Conservation (phyloP, 2,888 invertebrate genomes). For the Coecobrya sp. region DNA sequence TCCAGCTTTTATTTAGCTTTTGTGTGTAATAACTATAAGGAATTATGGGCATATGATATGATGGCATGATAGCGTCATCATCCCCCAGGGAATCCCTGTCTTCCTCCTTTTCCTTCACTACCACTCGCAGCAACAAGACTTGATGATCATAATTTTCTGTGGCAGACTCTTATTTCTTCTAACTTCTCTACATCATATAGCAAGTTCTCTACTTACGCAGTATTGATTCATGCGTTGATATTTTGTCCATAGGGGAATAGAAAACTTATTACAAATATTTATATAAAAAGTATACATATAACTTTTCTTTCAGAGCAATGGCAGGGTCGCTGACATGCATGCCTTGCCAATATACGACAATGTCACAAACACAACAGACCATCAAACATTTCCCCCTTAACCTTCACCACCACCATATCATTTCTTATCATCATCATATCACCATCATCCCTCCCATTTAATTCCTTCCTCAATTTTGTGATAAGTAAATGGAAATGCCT, state of each 20-base stretch:
- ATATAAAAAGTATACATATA: not conserved
- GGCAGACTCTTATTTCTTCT: not conserved
- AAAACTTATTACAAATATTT: not conserved
- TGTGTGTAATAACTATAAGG: no score
- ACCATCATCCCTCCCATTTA: not conserved
- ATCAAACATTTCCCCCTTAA: not conserved
- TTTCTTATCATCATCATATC: not conserved
- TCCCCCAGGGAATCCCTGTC: conserved; percentile 20
- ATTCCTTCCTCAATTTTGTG: not conserved
- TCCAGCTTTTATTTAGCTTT: no score
- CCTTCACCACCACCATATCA: not conserved
- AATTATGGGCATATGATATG: not conserved
- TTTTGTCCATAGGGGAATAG: conserved; percentile 4
- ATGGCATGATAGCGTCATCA: not conserved
- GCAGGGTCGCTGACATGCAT: conserved; percentile 21
- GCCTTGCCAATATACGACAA: not conserved
- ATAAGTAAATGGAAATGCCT: not conserved
- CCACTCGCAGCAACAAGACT: not conserved
- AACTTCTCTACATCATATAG: not conserved
- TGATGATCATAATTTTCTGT: not conserved
- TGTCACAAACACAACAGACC: not conserved
- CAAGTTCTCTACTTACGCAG: not conserved
- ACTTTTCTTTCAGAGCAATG: not conserved
- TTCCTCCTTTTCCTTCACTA: not conserved
- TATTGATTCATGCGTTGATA: conserved; percentile 28